Evolutionary conservation across 2,113 vertebrate genomes (phyloP).

Genomic region (Amazona vittata): DNA sequence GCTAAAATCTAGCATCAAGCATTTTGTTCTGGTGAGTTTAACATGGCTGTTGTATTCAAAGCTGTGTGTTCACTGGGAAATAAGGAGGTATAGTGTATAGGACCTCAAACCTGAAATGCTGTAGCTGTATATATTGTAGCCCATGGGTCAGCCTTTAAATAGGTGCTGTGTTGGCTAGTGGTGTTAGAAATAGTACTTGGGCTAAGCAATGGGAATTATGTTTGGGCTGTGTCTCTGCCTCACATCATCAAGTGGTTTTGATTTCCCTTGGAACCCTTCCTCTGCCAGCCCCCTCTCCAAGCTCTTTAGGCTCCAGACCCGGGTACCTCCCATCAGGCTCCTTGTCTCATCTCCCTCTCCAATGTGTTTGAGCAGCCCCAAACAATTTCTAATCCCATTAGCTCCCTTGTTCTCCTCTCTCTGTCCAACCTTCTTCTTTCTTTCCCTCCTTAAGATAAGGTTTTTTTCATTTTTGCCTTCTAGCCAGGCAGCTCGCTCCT

Average conservation of each 20-base stretch:
- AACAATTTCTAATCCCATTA: not conserved
- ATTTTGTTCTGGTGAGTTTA: not conserved
- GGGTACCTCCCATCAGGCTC: not conserved
- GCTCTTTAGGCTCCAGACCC: not conserved
- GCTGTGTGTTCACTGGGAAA: not conserved
- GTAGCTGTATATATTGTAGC: not conserved
- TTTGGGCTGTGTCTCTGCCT: not conserved
- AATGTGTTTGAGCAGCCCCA: not conserved
- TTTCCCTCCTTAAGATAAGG: accelerated
- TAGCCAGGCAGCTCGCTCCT: not conserved
- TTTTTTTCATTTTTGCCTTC: not conserved
- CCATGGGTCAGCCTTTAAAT: not conserved
- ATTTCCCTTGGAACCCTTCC: not conserved
- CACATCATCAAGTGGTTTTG: not conserved
- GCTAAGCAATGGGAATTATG: not conserved
- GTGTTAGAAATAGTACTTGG: not conserved
- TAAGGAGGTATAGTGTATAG: not conserved
- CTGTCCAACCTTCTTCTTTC: not conserved
- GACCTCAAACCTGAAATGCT: not conserved
- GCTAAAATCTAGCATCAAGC: not conserved
- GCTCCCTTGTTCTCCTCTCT: not conserved
- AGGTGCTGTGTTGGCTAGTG: not conserved
- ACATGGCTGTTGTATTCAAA: not conserved
- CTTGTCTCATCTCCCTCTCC: not conserved
- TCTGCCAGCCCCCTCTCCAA: not conserved